Percentiles rank a stretch among this genome's conserved stretches.
phyloP scores from a whole-genome alignment of 2,113 vertebrate genomes.

The Etheostoma cragini region DNA sequence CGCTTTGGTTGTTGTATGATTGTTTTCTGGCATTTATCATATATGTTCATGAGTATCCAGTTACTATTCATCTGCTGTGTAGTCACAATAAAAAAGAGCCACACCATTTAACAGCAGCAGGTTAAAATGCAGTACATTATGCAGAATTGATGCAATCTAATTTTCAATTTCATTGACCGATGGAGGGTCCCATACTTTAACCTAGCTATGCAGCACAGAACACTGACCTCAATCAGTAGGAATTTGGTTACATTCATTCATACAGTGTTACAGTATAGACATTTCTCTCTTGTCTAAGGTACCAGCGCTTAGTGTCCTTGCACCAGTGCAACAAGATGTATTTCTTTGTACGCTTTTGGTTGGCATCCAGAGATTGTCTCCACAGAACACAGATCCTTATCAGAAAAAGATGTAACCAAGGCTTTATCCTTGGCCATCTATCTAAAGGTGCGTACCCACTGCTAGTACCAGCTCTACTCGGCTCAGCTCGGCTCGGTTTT shows the following conservation, averaged over 20 bases:
- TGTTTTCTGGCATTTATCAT: not conserved
- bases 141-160: not conserved
- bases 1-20: not conserved
- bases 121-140: not conserved
- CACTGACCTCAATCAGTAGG: not conserved
- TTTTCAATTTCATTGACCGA: not conserved
- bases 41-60: not conserved
- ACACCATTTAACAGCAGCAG: not conserved
- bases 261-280: not conserved
- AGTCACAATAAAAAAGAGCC: not conserved
- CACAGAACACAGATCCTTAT: constrained; percentile 37
- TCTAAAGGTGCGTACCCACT: not conserved
- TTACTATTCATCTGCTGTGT: not conserved
- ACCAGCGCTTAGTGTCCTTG: not conserved
- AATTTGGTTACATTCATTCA: not conserved
- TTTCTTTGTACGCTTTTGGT: not conserved
- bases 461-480: too few species aligned
- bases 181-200: not conserved
- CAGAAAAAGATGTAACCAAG: constrained; percentile 15
- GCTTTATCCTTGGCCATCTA: constrained; percentile 28
- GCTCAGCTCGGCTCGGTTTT: too few species aligned
- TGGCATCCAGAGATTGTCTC: not conserved
- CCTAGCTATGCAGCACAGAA: not conserved
- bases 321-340: not conserved
- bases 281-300: not conserved